Evolutionary conservation across 2,113 vertebrate species (phyloP).

Genomic region (Alethe diademata): DNA sequence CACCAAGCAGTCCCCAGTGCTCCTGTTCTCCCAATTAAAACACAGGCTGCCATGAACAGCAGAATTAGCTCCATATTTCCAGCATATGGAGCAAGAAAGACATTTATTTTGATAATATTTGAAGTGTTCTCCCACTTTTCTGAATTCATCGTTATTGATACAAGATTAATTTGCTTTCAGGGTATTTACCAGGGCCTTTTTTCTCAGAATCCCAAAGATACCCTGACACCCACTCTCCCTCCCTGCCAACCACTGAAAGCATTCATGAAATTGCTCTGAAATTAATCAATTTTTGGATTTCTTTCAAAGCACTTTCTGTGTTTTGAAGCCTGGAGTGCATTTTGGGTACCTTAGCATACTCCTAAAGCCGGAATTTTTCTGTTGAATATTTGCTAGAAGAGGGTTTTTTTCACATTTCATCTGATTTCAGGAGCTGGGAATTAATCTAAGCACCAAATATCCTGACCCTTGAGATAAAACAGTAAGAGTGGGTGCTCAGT

Average conservation of each 20-base stretch:
- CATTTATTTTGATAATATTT: not conserved
- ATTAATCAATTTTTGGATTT: not conserved
- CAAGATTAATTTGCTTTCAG: not conserved
- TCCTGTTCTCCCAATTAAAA: not conserved
- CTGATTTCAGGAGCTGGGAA: not conserved
- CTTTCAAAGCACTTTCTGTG: not conserved
- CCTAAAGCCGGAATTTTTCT: not conserved
- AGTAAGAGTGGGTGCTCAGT: not conserved
- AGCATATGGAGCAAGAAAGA: not conserved
- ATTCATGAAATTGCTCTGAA: not conserved
- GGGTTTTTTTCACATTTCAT: not conserved
- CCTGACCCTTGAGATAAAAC: not conserved
- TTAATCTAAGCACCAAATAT: not conserved
- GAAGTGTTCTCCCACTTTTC: not conserved
- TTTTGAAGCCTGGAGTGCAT: not conserved
- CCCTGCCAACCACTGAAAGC: not conserved
- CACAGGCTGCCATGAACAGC: not conserved
- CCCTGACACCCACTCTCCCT: not conserved
- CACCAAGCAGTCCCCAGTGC: accelerated
- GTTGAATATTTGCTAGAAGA: not conserved
- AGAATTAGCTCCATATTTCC: not conserved
- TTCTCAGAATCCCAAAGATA: not conserved
- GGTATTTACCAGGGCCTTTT: not conserved
- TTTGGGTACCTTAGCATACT: not conserved
- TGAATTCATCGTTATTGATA: not conserved